These are phyloP conservation scores for Isotomurus palustris DNA, from an alignment of 2,888 invertebrate genomes.

Conservation along the genomic window DNA sequence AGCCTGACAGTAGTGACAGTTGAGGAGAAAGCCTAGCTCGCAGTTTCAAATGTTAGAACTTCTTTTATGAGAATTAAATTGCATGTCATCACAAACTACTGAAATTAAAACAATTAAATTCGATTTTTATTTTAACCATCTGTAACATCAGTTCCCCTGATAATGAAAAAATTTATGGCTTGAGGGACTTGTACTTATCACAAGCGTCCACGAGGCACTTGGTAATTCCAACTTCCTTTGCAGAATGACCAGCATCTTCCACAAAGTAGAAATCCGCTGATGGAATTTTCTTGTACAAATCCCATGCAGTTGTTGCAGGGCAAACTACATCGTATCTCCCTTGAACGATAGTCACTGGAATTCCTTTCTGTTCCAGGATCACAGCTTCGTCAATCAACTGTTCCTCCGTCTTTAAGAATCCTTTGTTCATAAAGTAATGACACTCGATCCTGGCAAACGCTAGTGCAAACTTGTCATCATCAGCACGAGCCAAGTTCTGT, in stretches of 20 bases:
- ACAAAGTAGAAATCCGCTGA: conserved; percentile 24
- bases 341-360: conserved; percentile 34
- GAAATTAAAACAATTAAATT: too few relatives aligned
- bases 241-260: conserved; percentile 29
- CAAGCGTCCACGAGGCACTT: conserved; percentile 29
- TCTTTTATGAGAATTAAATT: not conserved
- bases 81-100: not conserved
- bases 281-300: conserved; percentile 22
- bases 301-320: conserved; percentile 35
- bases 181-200: conserved; percentile 30
- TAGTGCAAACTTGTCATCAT: conserved; percentile 17
- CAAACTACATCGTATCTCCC: conserved; percentile 31
- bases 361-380: conserved; percentile 23
- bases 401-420: too few relatives aligned
- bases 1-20: too few relatives aligned
- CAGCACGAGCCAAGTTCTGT: conserved; percentile 19
- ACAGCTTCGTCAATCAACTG: conserved; percentile 23
- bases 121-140: too few relatives aligned
- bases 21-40: too few relatives aligned
- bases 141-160: conserved; percentile 5
- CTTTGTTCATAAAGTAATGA: conserved; percentile 33
- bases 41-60: too few relatives aligned
- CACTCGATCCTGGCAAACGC: conserved; percentile 32
- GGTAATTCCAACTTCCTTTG: conserved; percentile 28
- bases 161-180: conserved; percentile 2